These are phyloP conservation scores for Tenebrio molitor DNA, from an alignment of 1,140 invertebrate species.

Conservation along the genomic window DNA sequence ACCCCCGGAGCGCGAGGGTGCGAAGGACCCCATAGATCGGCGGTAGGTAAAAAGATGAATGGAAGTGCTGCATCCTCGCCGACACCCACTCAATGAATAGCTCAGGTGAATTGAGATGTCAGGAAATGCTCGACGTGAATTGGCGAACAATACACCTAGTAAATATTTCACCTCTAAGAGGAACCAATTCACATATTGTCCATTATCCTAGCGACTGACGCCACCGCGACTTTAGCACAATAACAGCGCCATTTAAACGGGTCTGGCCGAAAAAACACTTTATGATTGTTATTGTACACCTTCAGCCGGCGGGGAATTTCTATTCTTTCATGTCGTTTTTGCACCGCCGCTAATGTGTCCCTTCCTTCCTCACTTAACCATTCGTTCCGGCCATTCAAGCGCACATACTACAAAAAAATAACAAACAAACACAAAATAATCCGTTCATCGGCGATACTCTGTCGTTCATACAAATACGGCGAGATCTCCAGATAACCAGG, in stretches of 20 bases:
- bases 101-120: slow-evolving; percentile 52
- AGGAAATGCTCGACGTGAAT: slow-evolving; percentile 50
- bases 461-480: slow-evolving; percentile 19
- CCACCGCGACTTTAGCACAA: slow-evolving; percentile 47
- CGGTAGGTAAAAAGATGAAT: slow-evolving; percentile 47
- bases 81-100: slow-evolving; percentile 51
- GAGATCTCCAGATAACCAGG: neutral
- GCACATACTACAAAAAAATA: slow-evolving; percentile 36
- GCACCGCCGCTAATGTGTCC: slow-evolving; percentile 38
- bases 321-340: slow-evolving; percentile 33
- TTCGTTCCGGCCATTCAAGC: slow-evolving; percentile 45
- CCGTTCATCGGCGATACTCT: slow-evolving; percentile 17
- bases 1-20: neutral
- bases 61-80: slow-evolving; percentile 39
- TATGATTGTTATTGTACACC: slow-evolving; percentile 50
- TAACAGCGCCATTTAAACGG: slow-evolving; percentile 42
- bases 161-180: slow-evolving; percentile 51
- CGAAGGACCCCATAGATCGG: slow-evolving; percentile 34
- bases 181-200: slow-evolving; percentile 40
- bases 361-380: slow-evolving; percentile 36
- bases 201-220: slow-evolving; percentile 32
- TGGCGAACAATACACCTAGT: slow-evolving; percentile 49
- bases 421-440: slow-evolving; percentile 38
- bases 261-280: slow-evolving; percentile 44
- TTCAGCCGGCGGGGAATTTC: slow-evolving; percentile 40